Conservation (phyloP, 1,140 invertebrate species). For the Zaprionus gabonicus region DNA sequence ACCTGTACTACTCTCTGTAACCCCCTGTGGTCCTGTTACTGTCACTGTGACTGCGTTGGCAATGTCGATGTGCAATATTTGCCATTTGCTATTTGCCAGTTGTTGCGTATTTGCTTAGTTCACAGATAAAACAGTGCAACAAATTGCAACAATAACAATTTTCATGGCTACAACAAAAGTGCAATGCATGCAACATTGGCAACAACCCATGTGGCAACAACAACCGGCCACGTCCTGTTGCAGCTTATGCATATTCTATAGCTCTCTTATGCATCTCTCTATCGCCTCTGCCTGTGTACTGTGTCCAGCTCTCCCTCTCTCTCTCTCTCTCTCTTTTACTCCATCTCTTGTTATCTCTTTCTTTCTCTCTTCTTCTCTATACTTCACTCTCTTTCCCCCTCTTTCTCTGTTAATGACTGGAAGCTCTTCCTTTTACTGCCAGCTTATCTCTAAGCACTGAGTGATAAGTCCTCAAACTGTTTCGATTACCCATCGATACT, state of each 20-base stretch:
- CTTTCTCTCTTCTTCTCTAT: not conserved
- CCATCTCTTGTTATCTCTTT: not conserved
- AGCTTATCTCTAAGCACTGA: not conserved
- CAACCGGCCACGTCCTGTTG: not conserved
- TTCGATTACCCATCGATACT: not conserved
- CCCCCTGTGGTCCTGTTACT: not conserved
- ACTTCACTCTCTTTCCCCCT: not conserved
- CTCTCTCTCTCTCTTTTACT: too few species aligned
- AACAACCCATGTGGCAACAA: slow-evolving; percentile 7
- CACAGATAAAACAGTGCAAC: slow-evolving; percentile 43
- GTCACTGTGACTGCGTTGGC: not conserved
- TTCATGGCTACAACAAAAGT: slow-evolving; percentile 23
- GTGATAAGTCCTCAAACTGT: not conserved
- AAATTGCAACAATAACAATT: slow-evolving; percentile 45
- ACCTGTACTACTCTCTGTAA: not conserved
- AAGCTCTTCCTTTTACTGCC: not conserved
- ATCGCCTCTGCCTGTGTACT: not conserved
- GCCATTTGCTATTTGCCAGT: slow-evolving; percentile 1
- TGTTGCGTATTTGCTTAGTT: slow-evolving; percentile 25
- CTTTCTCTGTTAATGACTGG: too few species aligned
- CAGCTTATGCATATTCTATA: slow-evolving; percentile 1
- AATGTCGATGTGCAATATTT: slow-evolving; percentile 14
- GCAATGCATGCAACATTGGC: slow-evolving; percentile 34
- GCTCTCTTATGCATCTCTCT: not conserved
- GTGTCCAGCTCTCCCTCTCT: not conserved